phyloP scores from a whole-genome alignment of 2,888 invertebrate genomes.

The Galerucella calmariensis region DNA sequence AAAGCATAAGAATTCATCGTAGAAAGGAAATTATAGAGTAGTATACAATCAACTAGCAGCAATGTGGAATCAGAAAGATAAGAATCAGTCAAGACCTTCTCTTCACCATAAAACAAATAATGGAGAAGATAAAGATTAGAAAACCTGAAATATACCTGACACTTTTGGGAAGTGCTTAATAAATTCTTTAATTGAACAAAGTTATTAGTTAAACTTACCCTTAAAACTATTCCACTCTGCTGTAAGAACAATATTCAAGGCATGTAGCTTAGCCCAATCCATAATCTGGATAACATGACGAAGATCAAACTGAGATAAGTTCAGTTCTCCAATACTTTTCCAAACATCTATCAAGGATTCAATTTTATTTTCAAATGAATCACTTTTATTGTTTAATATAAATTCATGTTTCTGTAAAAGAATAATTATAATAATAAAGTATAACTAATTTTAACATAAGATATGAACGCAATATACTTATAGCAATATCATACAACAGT shows the following conservation, averaged over 20 bases:
- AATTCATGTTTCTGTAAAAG: slow-evolving; percentile 60
- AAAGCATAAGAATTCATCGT: too few species aligned
- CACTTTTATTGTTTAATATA: slow-evolving; percentile 59
- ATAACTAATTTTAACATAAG: not conserved
- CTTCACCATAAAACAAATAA: too few species aligned
- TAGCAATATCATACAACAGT: slow-evolving; percentile 11
- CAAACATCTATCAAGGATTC: slow-evolving; percentile 60
- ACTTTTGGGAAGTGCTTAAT: too few species aligned
- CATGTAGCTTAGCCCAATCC: slow-evolving; percentile 63
- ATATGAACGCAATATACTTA: not conserved
- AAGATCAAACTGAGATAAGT: slow-evolving; percentile 55
- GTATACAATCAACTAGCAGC: too few species aligned
- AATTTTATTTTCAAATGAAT: slow-evolving; percentile 58
- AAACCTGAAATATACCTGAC: too few species aligned
- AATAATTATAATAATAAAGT: slow-evolving; percentile 31
- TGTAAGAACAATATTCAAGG: slow-evolving; percentile 61
- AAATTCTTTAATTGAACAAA: not conserved
- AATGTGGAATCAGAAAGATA: too few species aligned
- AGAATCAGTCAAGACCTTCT: too few species aligned
- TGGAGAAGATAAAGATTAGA: too few species aligned
- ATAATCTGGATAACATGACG: slow-evolving; percentile 60
- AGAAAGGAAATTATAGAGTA: too few species aligned
- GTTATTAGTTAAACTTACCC: slow-evolving; percentile 50
- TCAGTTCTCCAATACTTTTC: slow-evolving; percentile 56
- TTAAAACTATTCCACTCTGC: slow-evolving; percentile 61